phyloP scores from a whole-genome alignment of 2,797 vertebrate genomes.

The Poeciliopsis infans region DNA sequence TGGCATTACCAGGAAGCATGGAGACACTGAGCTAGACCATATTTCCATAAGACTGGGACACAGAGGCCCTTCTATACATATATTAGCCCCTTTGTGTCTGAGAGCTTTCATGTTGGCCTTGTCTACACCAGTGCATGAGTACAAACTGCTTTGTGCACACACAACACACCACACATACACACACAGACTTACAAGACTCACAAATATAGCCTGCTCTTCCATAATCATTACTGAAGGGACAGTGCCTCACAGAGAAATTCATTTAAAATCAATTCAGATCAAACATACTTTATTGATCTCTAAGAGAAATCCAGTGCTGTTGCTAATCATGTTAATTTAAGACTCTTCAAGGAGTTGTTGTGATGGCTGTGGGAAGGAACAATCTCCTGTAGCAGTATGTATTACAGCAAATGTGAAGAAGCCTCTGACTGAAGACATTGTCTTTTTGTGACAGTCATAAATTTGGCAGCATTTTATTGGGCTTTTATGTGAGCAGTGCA shows the following conservation, averaged over 20 bases:
- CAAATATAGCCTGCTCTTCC: constrained; percentile 3
- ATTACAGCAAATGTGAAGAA: too few species aligned
- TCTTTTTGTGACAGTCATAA: neutral
- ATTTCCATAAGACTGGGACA: constrained; percentile 82
- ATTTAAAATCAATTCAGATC: neutral
- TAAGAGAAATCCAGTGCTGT: too few species aligned
- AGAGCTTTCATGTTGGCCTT: constrained; percentile 60
- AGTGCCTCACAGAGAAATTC: neutral
- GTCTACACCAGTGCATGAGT: constrained; percentile 43
- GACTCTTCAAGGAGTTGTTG: too few species aligned
- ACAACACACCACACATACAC: neutral
- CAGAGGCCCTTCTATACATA: constrained; percentile 77
- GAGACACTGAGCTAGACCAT: constrained; percentile 68
- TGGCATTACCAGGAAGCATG: constrained; percentile 65
- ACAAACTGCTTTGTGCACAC: constrained; percentile 11
- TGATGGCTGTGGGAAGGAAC: too few species aligned
- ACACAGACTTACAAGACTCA: constrained; percentile 5
- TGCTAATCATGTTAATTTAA: too few species aligned
- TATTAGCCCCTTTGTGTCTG: constrained; percentile 80
- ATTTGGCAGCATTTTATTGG: neutral
- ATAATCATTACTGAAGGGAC: neutral
- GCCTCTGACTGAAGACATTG: too few species aligned
- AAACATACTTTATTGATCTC: too few species aligned
- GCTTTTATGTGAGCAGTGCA: neutral
- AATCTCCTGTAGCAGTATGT: too few species aligned